Base-by-base conservation (phyloP, 2,113 vertebrate genomes). In the Caretta caretta region DNA sequence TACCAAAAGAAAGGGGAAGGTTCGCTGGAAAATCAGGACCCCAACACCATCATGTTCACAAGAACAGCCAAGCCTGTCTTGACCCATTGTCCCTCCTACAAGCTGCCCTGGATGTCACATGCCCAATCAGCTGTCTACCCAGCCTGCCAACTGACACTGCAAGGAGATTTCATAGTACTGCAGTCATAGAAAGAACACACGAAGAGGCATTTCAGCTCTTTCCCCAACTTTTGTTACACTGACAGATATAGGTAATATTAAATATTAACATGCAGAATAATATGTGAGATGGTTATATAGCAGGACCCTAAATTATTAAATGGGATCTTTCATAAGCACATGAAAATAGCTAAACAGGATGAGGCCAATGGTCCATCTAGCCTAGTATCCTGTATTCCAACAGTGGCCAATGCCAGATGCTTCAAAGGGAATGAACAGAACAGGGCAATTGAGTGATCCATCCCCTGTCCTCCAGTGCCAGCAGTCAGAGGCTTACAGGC, bases 141-240 rank as follows among this genome's bases (percentile, higher is more conserved):
- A 54, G 48, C 35, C 35, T 53, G 17, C 20, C n/a, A 16, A 1
- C 0, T 12, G 51, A 51, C 25, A 5, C 12, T 48, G 57, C 49
- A 75, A 24, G 2, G 9, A 53, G 11, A 50, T 56, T 38, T 42
- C 22, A 75, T 19, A 29, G 4, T 48, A 50, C 27, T 59, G 48
- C 29, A 6, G 12, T 5, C 10, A 5, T 3, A 84, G 56, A 50
- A 79, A 87, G 53, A 90, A n/a, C n/a, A 57, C 48, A 31, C 3
- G 10, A 65, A 91, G 56, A 29, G 46, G 8, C n/a, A 38, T 72
- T 81, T 87, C 25, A 86, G 79, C 17, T 25, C 35, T 51, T 89
- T 25, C 53, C 35, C 75, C 38, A 17, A 22, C 46, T 29, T 2
- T 31, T 62, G n/a, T 14, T 46, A 20, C 22, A 27, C 25, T 27